Evolutionary conservation across 30 jellyfish, hydroid and myxozoan species (phyloP).

Genomic region (Rhopilema esculentum): DNA sequence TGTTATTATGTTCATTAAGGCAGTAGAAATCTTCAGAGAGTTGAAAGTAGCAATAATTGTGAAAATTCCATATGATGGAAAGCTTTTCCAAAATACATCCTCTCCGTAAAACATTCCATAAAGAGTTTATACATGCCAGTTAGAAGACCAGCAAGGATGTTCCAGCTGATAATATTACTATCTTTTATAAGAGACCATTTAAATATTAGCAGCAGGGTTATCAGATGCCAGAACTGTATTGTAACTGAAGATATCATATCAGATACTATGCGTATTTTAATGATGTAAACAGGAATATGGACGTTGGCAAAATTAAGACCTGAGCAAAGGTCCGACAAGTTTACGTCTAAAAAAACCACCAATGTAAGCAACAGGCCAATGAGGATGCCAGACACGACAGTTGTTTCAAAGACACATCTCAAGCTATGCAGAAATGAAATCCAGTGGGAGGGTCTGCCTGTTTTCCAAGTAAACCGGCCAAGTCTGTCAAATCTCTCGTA

Average conservation of each 20-base stretch:
- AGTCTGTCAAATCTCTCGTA: slow-evolving; percentile 66
- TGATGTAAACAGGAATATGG: slow-evolving; percentile 7
- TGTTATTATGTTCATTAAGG: neutral
- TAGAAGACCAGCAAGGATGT: slow-evolving; percentile 48
- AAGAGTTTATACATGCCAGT: slow-evolving; percentile 53
- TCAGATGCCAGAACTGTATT: slow-evolving; percentile 58
- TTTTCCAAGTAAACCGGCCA: slow-evolving; percentile 70
- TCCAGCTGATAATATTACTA: slow-evolving; percentile 59
- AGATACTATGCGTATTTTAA: slow-evolving; percentile 24
- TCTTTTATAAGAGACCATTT: slow-evolving; percentile 33
- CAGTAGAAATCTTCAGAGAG: slow-evolving; percentile 36
- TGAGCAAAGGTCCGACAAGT: slow-evolving; percentile 67
- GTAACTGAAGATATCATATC: slow-evolving; percentile 35
- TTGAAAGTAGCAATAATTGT: slow-evolving; percentile 27
- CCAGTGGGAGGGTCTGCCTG: slow-evolving; percentile 62
- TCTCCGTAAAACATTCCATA: slow-evolving; percentile 16
- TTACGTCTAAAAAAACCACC: slow-evolving; percentile 47
- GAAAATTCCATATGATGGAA: slow-evolving; percentile 58
- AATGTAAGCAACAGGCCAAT: slow-evolving; percentile 42
- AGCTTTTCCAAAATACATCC: slow-evolving; percentile 50
- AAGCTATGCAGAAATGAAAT: slow-evolving; percentile 23
- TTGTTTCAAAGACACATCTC: slow-evolving; percentile 56
- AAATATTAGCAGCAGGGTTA: slow-evolving; percentile 38
- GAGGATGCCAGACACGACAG: slow-evolving; percentile 41
- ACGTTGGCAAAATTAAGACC: neutral